phyloP scores from a whole-genome alignment of 2,113 vertebrate species.

The Aegypius monachus region DNA sequence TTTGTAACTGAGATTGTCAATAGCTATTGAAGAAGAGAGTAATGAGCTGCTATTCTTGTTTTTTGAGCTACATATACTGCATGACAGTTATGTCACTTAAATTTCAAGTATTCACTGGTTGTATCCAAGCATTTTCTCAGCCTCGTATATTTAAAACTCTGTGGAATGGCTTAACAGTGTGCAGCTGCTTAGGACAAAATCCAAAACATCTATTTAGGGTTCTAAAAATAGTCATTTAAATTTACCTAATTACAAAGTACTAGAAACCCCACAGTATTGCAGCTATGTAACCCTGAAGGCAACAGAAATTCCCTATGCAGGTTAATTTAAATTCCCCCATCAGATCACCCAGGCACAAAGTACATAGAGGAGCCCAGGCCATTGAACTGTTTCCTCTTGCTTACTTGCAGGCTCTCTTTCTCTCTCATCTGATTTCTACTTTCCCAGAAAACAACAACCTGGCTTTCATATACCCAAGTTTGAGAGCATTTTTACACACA shows the following conservation, averaged over 20 bases:
- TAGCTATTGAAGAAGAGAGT: neutral
- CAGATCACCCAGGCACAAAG: neutral
- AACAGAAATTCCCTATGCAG: neutral
- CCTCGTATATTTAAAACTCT: constrained; percentile 34
- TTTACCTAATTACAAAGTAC: constrained; percentile 34
- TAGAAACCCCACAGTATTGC: neutral
- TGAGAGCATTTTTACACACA: neutral
- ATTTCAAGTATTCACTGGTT: constrained; percentile 46
- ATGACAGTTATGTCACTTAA: constrained; percentile 53
- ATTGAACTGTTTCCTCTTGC: neutral
- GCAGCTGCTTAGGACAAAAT: constrained; percentile 51
- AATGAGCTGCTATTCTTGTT: constrained; percentile 47
- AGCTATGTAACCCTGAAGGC: neutral
- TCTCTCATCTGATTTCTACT: neutral
- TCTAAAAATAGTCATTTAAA: constrained; percentile 47
- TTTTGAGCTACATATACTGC: neutral
- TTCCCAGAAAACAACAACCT: neutral
- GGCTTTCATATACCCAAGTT: neutral
- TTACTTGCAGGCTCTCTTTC: neutral
- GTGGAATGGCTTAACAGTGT: constrained; percentile 39
- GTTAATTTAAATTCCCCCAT: neutral
- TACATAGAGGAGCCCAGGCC: neutral
- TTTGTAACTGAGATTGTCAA: neutral
- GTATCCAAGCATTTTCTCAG: constrained; percentile 31
- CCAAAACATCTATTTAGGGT: constrained; percentile 37